Percentiles rank a stretch among this genome's conserved stretches.
phyloP scores from a whole-genome alignment of 2,113 vertebrate species.

The Capreolus pygargus region DNA sequence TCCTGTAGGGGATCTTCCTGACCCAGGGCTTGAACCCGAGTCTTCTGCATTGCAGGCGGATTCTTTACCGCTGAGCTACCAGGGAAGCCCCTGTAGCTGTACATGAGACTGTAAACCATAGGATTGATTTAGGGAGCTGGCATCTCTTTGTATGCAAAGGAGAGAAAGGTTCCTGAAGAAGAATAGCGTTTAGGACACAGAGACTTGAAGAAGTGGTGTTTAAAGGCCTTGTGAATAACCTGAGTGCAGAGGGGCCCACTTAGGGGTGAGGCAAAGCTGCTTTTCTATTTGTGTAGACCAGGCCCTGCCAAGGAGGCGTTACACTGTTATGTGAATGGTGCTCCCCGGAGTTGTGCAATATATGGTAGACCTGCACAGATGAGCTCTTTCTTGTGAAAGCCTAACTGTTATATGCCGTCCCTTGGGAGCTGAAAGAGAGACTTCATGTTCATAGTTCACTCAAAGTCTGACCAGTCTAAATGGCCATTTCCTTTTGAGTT shows the following conservation, averaged over 20 bases:
- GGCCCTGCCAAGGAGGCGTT: background rate
- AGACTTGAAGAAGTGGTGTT: background rate
- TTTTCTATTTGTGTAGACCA: background rate
- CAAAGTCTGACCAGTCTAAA: background rate
- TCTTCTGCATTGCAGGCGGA: background rate
- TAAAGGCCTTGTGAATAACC: background rate
- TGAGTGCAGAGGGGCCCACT: background rate
- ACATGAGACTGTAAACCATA: background rate
- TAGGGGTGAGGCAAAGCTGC: background rate
- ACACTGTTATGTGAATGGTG: rapidly evolving
- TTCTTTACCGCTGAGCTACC: background rate
- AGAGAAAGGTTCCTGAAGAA: background rate
- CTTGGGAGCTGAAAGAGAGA: background rate
- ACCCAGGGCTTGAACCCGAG: background rate
- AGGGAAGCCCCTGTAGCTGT: background rate
- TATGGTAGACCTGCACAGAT: rapidly evolving
- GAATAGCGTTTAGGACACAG: background rate
- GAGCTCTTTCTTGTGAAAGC: background rate
- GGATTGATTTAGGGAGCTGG: background rate
- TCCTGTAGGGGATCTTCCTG: background rate
- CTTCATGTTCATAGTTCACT: background rate
- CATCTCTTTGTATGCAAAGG: background rate
- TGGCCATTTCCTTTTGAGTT: background rate
- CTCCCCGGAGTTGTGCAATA: background rate
- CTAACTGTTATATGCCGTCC: background rate